phyloP scores from a whole-genome alignment of 2,797 vertebrate species.

The Salarias fasciatus region DNA sequence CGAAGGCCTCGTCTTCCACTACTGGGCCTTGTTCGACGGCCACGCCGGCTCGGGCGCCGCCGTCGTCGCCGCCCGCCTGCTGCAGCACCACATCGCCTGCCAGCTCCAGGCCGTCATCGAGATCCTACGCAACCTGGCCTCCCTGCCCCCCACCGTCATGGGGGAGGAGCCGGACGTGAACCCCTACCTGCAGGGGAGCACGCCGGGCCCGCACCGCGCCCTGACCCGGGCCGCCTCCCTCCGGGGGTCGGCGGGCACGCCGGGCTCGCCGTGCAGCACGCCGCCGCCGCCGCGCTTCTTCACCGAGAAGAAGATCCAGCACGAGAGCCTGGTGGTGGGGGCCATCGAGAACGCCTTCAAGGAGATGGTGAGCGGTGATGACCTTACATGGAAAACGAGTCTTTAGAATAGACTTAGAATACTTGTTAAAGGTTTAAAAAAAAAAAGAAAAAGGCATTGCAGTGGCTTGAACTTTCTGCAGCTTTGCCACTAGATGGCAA shows the following conservation, averaged over 20 bases:
- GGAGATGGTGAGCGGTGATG: constrained; percentile 97
- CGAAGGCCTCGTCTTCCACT: constrained; percentile 90
- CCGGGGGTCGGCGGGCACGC: constrained; percentile 86
- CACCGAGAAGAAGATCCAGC: constrained; percentile 93
- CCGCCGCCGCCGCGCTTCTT: constrained; percentile 89
- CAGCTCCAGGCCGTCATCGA: constrained; percentile 92
- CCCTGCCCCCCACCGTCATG: constrained; percentile 87
- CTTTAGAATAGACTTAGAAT: too few species aligned
- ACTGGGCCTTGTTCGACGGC: constrained; percentile 97
- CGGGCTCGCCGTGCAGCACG: constrained; percentile 66
- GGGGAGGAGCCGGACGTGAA: constrained; percentile 88
- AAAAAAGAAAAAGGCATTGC: too few species aligned
- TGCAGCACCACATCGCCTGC: constrained; percentile 91
- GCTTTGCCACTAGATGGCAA: constrained; percentile 74
- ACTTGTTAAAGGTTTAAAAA: too few species aligned
- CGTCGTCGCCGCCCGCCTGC: constrained; percentile 89
- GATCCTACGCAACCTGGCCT: constrained; percentile 84
- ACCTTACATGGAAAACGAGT: too few species aligned
- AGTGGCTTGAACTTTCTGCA: too few species aligned
- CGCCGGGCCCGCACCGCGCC: constrained; percentile 77
- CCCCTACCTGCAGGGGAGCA: constrained; percentile 69
- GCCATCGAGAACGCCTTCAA: constrained; percentile 96
- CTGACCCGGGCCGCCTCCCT: constrained; percentile 88
- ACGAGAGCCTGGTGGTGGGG: constrained; percentile 93
- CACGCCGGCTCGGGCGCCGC: constrained; percentile 94